Conservation (phyloP, 1,140 invertebrate genomes). For the Choristoneura fumiferana region DNA sequence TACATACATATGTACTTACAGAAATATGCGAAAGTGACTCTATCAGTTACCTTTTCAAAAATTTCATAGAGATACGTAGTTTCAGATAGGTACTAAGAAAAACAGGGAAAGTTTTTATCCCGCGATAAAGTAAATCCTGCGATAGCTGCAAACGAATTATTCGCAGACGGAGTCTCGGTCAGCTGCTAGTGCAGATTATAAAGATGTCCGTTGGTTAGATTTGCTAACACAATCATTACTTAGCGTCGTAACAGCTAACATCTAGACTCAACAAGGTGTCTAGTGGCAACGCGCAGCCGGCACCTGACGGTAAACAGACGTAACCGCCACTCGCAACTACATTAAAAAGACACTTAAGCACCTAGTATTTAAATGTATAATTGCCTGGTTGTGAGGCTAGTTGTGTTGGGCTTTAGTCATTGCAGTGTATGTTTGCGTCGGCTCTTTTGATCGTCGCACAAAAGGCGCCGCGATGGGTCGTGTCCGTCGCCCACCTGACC, state of each 20-base stretch:
- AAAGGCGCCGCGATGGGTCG: conserved; percentile 60
- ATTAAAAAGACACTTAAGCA: too few relatives aligned
- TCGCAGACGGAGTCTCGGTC: too few relatives aligned
- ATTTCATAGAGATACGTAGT: too few relatives aligned
- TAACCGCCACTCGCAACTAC: neutral
- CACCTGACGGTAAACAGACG: neutral
- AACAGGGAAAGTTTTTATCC: too few relatives aligned
- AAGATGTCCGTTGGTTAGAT: conserved; percentile 19
- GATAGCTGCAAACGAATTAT: too few relatives aligned
- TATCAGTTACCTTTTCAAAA: too few relatives aligned
- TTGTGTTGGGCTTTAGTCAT: too few relatives aligned
- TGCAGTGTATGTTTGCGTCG: conserved; percentile 45
- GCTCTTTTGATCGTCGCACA: conserved; percentile 54
- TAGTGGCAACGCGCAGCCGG: conserved; percentile 40
- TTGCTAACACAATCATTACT: conserved; percentile 33
- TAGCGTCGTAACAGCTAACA: conserved; percentile 35
- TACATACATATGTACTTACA: too few relatives aligned
- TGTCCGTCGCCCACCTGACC: conserved; percentile 57
- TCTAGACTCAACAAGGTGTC: conserved; percentile 56
- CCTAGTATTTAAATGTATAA: neutral
- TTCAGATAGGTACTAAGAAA: too few relatives aligned
- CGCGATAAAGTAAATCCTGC: too few relatives aligned
- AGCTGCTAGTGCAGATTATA: neutral
- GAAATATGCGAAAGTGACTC: too few relatives aligned
- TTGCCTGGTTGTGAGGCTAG: conserved; percentile 20